Evolutionary conservation across 2,797 vertebrate genomes (phyloP).

Genomic region (Chelon labrosus): DNA sequence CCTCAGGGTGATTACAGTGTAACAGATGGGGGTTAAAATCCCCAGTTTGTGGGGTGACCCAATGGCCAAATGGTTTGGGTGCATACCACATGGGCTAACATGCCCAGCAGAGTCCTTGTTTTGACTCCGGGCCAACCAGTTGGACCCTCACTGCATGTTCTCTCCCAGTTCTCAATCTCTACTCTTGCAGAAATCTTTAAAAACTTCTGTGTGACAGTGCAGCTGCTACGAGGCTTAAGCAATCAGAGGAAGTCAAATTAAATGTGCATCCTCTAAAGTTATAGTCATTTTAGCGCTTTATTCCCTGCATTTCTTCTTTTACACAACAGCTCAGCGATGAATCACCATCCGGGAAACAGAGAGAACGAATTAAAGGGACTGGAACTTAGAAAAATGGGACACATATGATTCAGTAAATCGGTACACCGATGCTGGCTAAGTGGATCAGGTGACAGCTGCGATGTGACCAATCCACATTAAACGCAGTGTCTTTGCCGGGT

Average conservation of each 20-base stretch:
- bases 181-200: not conserved
- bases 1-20: not conserved
- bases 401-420: slow-evolving; percentile 2
- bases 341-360: slow-evolving; percentile 4
- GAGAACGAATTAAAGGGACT: slow-evolving; percentile 9
- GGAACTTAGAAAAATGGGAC: not conserved
- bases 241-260: not conserved
- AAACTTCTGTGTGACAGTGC: not conserved
- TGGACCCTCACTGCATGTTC: not conserved
- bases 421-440: slow-evolving; percentile 5
- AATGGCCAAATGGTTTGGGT: not conserved
- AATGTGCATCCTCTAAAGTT: not conserved
- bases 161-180: not conserved
- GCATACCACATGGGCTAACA: not conserved
- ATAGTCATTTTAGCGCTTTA: slow-evolving; percentile 4
- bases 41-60: not conserved
- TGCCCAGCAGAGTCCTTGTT: not conserved
- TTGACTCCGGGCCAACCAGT: not conserved
- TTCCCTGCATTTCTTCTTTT: not conserved
- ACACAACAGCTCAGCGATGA: slow-evolving; percentile 6
- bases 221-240: not conserved
- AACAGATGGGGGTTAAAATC: slow-evolving; percentile 25
- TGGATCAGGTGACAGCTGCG: slow-evolving; percentile 3
- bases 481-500: not conserved
- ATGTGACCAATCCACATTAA: slow-evolving; percentile 14